Evolutionary conservation across 1,140 invertebrate species (phyloP).

Genomic region (Calliopsis andreniformis): DNA sequence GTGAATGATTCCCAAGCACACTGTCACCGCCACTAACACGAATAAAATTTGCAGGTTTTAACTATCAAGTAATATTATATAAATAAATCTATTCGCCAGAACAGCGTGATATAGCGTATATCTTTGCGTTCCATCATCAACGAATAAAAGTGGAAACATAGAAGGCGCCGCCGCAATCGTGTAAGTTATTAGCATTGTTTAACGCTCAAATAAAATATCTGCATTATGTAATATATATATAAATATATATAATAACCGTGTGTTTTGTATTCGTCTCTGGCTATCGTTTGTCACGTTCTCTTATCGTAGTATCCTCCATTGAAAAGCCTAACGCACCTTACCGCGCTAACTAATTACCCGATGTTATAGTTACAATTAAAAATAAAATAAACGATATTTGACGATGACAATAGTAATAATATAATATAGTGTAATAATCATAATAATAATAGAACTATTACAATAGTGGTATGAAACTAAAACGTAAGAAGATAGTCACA

Average conservation of each 20-base stretch:
- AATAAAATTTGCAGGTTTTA: slow-evolving; percentile 28
- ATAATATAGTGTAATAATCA: slow-evolving; percentile 64
- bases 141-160: slow-evolving; percentile 42
- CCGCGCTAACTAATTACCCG: slow-evolving; percentile 68
- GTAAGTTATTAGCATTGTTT: slow-evolving; percentile 38
- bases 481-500: slow-evolving; percentile 60
- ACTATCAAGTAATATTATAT: slow-evolving; percentile 19
- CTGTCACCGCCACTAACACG: no score
- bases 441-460: slow-evolving; percentile 63
- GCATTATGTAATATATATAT: slow-evolving; percentile 43
- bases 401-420: slow-evolving; percentile 63
- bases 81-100: slow-evolving; percentile 30
- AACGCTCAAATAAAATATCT: slow-evolving; percentile 75
- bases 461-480: slow-evolving; percentile 59
- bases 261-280: slow-evolving; percentile 29
- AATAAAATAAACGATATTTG: slow-evolving; percentile 71
- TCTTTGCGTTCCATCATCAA: background rate
- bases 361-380: slow-evolving; percentile 72
- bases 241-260: slow-evolving; percentile 51
- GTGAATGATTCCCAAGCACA: background rate
- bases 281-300: background rate
- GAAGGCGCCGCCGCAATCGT: slow-evolving; percentile 29
- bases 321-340: slow-evolving; percentile 61
- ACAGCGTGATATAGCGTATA: background rate
- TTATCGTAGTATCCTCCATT: slow-evolving; percentile 11